Base-by-base conservation (phyloP, 2,113 vertebrate species). In the Antigone vipio region DNA sequence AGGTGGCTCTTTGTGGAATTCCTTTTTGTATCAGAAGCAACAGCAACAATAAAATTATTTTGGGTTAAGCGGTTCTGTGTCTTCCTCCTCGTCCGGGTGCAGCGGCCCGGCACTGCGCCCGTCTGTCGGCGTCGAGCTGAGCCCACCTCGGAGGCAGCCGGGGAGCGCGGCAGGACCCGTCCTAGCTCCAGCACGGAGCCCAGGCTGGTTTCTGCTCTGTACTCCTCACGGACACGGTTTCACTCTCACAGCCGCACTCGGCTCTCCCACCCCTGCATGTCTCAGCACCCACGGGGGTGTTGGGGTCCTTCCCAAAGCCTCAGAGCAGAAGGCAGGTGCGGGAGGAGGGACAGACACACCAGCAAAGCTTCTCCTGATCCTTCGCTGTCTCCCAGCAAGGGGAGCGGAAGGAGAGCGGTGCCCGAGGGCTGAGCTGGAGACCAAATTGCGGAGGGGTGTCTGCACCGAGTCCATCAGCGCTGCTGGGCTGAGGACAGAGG, bases 21-120 rank as follows among this genome's bases (percentile, higher is more conserved):
- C 85, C 97, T 68, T 85, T 98, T 98, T 98, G 97, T 98, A 98
- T 98, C 97, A 96, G 94, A 97, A 98, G 95, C 97, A 97, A 97
- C 98, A 95, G 98, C 97, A 96, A 97, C 98, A 99, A 99, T 99
- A 99, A 99, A 99, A 98, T 98, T 98, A 98, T 99, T 98, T 98
- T 99, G 99, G 98, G 98, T 99, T 99, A 98, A 97, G 76, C 93
- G 97, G 93, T 93, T 98, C 71, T 4, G 62, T 40, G 47, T 64
- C 15, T 77, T 79, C n/a, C 14, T 90, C 50, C 34, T 72, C 0
- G 0, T 23, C 32, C 5, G 38, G 77, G 52, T 1, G 0, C 1
- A 3, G 45, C 18, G 4, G 9, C 7, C 2, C 34, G 15, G 59
- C 52, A 34, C 29, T 7, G 1, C 9, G 5, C 12, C 52, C 6